Conservation (phyloP, 2,888 invertebrate genomes). For the Brachylomia viminalis region DNA sequence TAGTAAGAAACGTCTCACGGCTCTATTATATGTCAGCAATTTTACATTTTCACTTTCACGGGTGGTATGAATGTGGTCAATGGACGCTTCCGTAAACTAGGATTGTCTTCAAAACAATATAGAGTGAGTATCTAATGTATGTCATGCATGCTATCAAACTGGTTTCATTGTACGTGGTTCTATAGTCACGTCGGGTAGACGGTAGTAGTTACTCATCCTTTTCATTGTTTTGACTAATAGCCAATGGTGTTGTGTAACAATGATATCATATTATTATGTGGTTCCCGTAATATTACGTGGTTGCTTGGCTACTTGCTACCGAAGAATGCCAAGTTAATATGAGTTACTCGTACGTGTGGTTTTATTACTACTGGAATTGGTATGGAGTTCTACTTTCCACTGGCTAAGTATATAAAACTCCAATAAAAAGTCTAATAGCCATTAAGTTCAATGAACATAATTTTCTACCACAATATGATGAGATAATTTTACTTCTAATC, state of each 20-base stretch:
- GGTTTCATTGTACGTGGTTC: conserved; percentile 32
- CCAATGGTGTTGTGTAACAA: conserved; percentile 65
- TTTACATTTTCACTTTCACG: conserved; percentile 84
- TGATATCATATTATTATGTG: conserved; percentile 65
- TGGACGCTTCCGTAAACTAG: conserved; percentile 72
- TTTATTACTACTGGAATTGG: conserved; percentile 48
- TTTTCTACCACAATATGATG: conserved; percentile 20
- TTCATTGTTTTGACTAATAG: conserved; percentile 70
- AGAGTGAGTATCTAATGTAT: conserved; percentile 50
- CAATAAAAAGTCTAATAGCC: conserved; percentile 4
- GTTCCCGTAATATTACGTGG: conserved; percentile 67
- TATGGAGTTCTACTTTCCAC: conserved; percentile 55
- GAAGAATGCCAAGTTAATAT: conserved; percentile 66
- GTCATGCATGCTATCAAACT: conserved; percentile 33
- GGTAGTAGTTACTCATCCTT: conserved; percentile 45
- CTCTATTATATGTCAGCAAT: conserved; percentile 79
- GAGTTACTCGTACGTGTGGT: conserved; percentile 51
- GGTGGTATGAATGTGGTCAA: conserved; percentile 72
- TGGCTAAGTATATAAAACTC: conserved; percentile 28
- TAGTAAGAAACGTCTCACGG: conserved; percentile 84
- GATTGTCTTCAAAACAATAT: conserved; percentile 65
- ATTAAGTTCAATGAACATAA: conserved; percentile 30
- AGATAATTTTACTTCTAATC: conserved; percentile 18
- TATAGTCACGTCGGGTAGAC: conserved; percentile 10
- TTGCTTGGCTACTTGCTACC: conserved; percentile 43